These are phyloP conservation scores for Cydia splendana DNA, from an alignment of 1,140 invertebrate species.

Conservation along the genomic window DNA sequence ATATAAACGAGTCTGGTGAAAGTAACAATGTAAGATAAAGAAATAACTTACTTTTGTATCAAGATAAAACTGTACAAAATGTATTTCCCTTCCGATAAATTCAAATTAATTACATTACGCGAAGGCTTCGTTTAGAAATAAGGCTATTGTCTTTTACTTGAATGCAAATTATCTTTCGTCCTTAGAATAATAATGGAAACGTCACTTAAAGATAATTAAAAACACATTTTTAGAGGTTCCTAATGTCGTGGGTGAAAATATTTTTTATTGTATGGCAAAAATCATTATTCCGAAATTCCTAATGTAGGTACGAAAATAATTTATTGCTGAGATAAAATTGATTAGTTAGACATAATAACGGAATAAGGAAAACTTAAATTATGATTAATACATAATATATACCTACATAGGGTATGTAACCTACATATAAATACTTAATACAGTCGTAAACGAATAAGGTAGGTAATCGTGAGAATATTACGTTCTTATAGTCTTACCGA, in stretches of 20 bases:
- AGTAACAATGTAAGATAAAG: background rate
- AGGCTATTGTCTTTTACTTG: conserved; percentile 14
- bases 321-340: too few relatives aligned
- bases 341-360: too few relatives aligned
- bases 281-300: background rate
- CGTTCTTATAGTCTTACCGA: too few relatives aligned
- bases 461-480: too few relatives aligned
- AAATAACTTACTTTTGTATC: conserved; percentile 8
- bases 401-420: too few relatives aligned
- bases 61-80: conserved; percentile 23
- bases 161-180: conserved; percentile 26
- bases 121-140: conserved; percentile 23
- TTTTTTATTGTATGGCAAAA: background rate
- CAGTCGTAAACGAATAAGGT: too few relatives aligned
- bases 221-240: background rate
- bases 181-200: conserved; percentile 8
- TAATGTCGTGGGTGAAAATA: background rate
- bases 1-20: background rate
- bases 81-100: conserved; percentile 26
- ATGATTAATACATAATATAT: too few relatives aligned
- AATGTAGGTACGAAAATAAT: background rate
- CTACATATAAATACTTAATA: too few relatives aligned
- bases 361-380: too few relatives aligned
- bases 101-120: conserved; percentile 26
- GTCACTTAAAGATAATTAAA: conserved; percentile 5